Evolutionary conservation across 2,888 invertebrate genomes (phyloP), one percentile per base, ranked within the genome.

Genomic region (Dolichopus griseipennis): DNA sequence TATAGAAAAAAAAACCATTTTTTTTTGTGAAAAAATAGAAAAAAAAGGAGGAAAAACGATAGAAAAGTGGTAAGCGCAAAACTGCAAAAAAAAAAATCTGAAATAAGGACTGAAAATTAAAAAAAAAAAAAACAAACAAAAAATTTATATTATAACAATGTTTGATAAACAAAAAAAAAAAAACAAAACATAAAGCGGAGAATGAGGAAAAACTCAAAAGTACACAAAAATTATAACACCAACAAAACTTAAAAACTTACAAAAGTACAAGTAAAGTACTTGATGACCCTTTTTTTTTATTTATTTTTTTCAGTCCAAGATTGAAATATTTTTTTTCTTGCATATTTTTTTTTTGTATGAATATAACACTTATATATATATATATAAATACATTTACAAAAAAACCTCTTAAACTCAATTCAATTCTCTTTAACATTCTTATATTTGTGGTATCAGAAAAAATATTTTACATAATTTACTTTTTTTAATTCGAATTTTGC

Each of bases 211-310:
- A 41, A 41, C 1, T 3, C 2, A 12, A n/a, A 52, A 52, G 37
- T 27, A 27, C 27, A 52, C 5, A 52, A 52, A 52, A 52, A 52
- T 52, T 52, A 52, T 52, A 52, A 52, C 52, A 52, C 52, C 52
- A 37, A 10, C 37, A 12, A 37, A 37, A 27, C 27, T 27, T 15
- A 18, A 52, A n/a, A 52, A 52, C 52, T 52, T 52, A n/a, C 52
- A 52, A 52, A 52, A 52, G 52, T 52, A 52, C 52, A 52, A 52
- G 52, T 15, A 52, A 52, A 52, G 52, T 18, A 52, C 52, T 52
- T 52, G 52, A 52, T 52, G 52, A 52, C 52, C 52, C 52, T 52
- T 52, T 52, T 41, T n/a, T 41, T 41, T 41, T 41, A 9, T 41
- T 27, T n/a, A n/a, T n/a, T n/a, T n/a, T n/a, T 27, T 37, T 37